These are phyloP conservation scores for Cacatua alba DNA, from an alignment of 2,113 vertebrate genomes.

Conservation along the genomic window DNA sequence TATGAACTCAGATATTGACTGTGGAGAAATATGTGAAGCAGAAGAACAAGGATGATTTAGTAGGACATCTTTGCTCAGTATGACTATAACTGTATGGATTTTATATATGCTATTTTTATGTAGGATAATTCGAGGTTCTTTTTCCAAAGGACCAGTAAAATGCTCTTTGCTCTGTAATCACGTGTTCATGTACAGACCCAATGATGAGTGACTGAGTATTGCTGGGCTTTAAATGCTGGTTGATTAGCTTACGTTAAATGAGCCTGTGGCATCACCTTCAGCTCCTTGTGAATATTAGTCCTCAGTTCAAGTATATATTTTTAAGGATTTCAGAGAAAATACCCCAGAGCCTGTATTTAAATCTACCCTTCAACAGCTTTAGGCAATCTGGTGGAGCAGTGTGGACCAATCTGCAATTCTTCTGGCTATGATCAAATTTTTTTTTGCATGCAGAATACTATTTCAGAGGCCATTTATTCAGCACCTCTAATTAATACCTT, in stretches of 20 bases:
- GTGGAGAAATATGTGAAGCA: neutral
- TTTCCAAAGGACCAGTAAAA: neutral
- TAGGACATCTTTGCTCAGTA: neutral
- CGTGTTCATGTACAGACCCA: neutral
- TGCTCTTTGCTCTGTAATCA: neutral
- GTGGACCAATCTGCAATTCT: neutral
- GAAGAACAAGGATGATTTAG: neutral
- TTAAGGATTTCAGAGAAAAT: neutral
- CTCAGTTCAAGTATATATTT: fast-evolving
- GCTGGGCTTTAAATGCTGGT: neutral
- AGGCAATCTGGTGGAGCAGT: neutral
- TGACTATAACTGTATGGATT: neutral
- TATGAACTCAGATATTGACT: neutral
- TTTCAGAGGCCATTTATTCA: neutral
- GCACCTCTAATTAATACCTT: neutral
- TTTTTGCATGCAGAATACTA: neutral
- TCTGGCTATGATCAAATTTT: neutral
- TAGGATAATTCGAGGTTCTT: neutral
- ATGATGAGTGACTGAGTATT: fast-evolving
- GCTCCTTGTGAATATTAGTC: neutral
- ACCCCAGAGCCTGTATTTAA: neutral
- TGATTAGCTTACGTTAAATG: neutral
- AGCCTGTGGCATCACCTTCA: neutral
- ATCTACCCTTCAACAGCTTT: neutral
- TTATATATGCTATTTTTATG: neutral